phyloP scores from a whole-genome alignment of 2,797 vertebrate species.

The Spinibarbus caldwelli region DNA sequence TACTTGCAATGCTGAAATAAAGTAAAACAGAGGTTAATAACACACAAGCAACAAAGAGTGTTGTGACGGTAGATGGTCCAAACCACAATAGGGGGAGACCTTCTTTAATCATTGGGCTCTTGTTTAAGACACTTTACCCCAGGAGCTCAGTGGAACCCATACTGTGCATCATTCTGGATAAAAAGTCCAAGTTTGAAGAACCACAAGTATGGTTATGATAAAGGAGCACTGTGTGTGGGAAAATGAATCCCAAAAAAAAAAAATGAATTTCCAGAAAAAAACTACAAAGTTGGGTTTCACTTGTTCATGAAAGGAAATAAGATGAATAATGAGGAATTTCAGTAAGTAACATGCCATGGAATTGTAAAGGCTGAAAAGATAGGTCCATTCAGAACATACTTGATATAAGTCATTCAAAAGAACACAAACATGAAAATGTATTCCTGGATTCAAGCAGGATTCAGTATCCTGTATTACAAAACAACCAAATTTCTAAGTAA shows the following conservation, averaged over 20 bases:
- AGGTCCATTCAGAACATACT: background rate
- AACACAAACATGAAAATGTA: background rate
- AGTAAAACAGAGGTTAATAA: constrained; percentile 49
- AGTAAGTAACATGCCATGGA: background rate
- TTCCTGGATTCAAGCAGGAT: background rate
- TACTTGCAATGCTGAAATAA: constrained; percentile 50
- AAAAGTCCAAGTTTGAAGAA: background rate
- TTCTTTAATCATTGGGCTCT: background rate
- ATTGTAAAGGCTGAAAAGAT: background rate
- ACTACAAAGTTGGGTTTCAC: background rate
- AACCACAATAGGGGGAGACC: background rate
- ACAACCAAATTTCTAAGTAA: too few relatives aligned
- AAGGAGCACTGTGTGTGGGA: background rate
- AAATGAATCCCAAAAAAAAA: background rate
- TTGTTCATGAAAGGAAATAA: background rate
- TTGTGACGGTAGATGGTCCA: background rate
- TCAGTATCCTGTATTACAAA: background rate
- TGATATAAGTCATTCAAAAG: background rate
- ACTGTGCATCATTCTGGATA: background rate
- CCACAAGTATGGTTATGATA: background rate
- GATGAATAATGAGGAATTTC: background rate
- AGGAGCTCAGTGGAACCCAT: too few relatives aligned
- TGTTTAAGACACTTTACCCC: background rate
- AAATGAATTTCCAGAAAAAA: background rate
- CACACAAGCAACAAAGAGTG: constrained; percentile 39